Base-by-base conservation (phyloP, 2,888 invertebrate genomes). In the Creontiades dilutus region DNA sequence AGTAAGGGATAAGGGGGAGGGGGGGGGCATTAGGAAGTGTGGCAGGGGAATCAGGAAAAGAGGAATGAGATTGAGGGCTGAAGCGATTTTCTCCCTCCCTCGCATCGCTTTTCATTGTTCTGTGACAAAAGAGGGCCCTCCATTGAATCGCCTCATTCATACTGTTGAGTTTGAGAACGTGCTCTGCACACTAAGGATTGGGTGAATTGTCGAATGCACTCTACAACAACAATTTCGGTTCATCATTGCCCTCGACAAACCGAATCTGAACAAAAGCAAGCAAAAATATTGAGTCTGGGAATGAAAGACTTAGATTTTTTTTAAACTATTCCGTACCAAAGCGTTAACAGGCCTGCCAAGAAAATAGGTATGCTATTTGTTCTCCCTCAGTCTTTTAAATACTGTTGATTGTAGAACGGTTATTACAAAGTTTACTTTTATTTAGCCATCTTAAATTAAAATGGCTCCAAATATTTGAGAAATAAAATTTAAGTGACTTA, bases 61-160 rank as follows among this genome's bases (percentile, higher is more conserved):
- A 12, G 52, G 52, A 52, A 16, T 52, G 52, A 2, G 52, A 37
- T 37, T 37, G 52, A 61, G n/a, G 61, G 61, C 5, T 14, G 52
- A 37, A 61, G 61, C 61, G 61, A 61, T 61, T 61, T 61, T 61
- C 61, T 19, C 61, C 61, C 19, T 61, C 61, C 61, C n/a, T 61
- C 16, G n/a, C 61, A 52, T n/a, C 61, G 61, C 52, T 14, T 52
- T 52, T 61, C 61, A n/a, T 61, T 61, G 61, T 61, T 19, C 19
- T 9, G n/a, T n/a, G 19, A 61, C 61, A 61, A 61, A 61, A 61
- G 61, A 61, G 52, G 52, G 5, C 52, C 16, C 61, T n/a, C n/a
- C 19, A 0, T 9, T n/a, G 61, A 19, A 61, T 61, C n/a, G 61
- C 3, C n/a, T 19, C 61, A 19, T 61, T 61, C 61, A 19, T n/a